Evolutionary conservation across 2,888 invertebrate genomes (phyloP).

Genomic region (Latheticus oryzae): DNA sequence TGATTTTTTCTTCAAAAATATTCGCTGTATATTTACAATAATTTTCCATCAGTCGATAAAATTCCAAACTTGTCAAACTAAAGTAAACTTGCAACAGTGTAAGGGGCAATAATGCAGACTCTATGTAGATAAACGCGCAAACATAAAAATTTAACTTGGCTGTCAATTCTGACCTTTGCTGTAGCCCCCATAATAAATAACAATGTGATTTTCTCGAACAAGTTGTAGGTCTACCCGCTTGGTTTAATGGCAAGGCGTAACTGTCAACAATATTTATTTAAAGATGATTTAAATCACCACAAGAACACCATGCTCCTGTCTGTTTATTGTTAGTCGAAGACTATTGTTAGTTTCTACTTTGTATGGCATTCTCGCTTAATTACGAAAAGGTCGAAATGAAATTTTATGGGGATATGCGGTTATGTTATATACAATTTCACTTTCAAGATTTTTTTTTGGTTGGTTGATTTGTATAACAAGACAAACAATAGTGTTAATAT

Average conservation of each 20-base stretch:
- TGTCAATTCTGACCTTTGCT: conserved; percentile 53
- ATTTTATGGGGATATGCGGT: too few relatives aligned
- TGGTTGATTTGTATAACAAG: too few relatives aligned
- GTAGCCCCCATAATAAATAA: conserved; percentile 58
- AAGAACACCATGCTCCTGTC: conserved; percentile 37
- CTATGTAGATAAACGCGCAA: conserved; percentile 31
- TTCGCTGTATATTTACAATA: conserved; percentile 3
- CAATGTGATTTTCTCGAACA: conserved; percentile 60
- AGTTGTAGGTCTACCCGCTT: conserved; percentile 58
- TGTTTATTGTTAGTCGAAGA: conserved; percentile 31
- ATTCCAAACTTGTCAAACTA: conserved; percentile 3
- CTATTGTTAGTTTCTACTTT: conserved; percentile 33
- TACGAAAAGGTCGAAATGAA: conserved; percentile 26
- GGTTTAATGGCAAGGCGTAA: conserved; percentile 62
- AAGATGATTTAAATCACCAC: conserved; percentile 60
- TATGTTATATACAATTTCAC: too few relatives aligned
- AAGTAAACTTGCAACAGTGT: conserved; percentile 20
- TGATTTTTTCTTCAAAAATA: too few relatives aligned
- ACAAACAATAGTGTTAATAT: conserved; percentile 58
- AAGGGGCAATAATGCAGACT: conserved; percentile 17
- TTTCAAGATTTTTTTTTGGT: too few relatives aligned
- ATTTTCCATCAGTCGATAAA: conserved; percentile 14
- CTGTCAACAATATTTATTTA: conserved; percentile 66
- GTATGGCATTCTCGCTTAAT: conserved; percentile 27
- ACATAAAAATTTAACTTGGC: conserved; percentile 42